phyloP scores from a whole-genome alignment of 2,888 invertebrate genomes.

The Choristoneura rosaceana region DNA sequence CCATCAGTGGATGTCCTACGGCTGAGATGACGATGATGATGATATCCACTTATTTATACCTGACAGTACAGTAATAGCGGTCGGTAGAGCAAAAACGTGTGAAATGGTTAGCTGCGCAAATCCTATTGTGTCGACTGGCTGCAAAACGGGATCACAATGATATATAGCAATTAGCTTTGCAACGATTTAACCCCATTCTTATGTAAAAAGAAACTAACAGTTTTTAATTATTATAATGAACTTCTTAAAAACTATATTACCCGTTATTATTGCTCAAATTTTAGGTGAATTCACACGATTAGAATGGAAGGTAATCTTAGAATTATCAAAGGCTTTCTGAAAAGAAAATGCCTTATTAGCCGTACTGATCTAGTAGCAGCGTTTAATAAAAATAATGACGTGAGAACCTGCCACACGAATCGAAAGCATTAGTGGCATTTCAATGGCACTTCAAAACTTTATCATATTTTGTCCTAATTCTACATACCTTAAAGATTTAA shows the following conservation, averaged over 20 bases:
- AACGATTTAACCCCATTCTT: slow-evolving; percentile 30
- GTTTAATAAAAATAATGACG: too few relatives aligned
- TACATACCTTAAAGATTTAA: slow-evolving; percentile 2
- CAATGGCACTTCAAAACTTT: neutral
- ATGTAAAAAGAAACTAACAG: slow-evolving; percentile 25
- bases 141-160: slow-evolving; percentile 17
- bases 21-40: too few relatives aligned
- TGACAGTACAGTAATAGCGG: slow-evolving; percentile 12
- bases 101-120: slow-evolving; percentile 15
- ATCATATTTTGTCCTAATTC: neutral
- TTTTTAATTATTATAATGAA: neutral
- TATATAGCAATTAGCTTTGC: slow-evolving; percentile 28
- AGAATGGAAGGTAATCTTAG: neutral
- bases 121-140: slow-evolving; percentile 24
- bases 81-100: slow-evolving; percentile 28
- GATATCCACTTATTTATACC: slow-evolving; percentile 4
- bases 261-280: neutral
- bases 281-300: neutral
- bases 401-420: neutral
- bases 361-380: too few relatives aligned
- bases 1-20: too few relatives aligned
- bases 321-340: too few relatives aligned
- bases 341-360: too few relatives aligned
- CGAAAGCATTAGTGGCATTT: neutral
- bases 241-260: neutral